Evolutionary conservation across 2,113 vertebrate genomes (phyloP), one percentile per base, ranked within the genome.

Genomic region (Epinephelus cyanopodus): DNA sequence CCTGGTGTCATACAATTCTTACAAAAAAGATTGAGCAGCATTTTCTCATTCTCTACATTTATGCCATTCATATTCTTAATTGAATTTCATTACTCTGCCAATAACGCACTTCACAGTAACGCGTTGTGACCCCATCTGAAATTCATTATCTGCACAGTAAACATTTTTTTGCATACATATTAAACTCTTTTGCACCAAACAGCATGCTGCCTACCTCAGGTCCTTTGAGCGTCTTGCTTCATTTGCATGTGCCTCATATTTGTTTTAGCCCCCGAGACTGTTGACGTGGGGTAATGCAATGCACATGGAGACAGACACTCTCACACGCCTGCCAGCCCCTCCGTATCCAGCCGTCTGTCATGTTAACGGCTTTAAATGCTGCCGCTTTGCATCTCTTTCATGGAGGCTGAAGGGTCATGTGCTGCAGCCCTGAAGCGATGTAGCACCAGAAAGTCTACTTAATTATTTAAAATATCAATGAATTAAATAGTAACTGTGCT

Each of bases 171-270:
- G 90, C 92, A 92, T 94, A 92, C 89, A 93, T 92, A 94, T 95
- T 91, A 93, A 89, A 92, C 54, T 77, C 42, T 60, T 85, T 84
- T 83, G 73, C 89, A 77, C 61, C 79, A 66, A 85, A 85, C 79
- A 10, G 73, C 42, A 21, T 11, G 75, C 66, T 39, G 77, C 74
- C 75, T 92, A 83, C 85, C 91, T 79, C 84, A 10, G 88, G 89
- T 87, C 80, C 78, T 91, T 84, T 74, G 50, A 47, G 81, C 66
- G 5, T 48, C 81, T 86, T 37, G 60, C 74, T 88, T 92, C 79
- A 94, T 94, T 95, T 94, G 90, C 92, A 95, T 92, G 87, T 68
- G 80, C 74, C 86, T 94, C 85, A 37, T 91, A 84, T 94, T 94
- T 92, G 87, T 88, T 89, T 86, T 78, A 81, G 88, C 87, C 87